These are phyloP conservation scores for Daktulosphaira vitifoliae DNA, from an alignment of 1,140 invertebrate species.

Conservation along the genomic window DNA sequence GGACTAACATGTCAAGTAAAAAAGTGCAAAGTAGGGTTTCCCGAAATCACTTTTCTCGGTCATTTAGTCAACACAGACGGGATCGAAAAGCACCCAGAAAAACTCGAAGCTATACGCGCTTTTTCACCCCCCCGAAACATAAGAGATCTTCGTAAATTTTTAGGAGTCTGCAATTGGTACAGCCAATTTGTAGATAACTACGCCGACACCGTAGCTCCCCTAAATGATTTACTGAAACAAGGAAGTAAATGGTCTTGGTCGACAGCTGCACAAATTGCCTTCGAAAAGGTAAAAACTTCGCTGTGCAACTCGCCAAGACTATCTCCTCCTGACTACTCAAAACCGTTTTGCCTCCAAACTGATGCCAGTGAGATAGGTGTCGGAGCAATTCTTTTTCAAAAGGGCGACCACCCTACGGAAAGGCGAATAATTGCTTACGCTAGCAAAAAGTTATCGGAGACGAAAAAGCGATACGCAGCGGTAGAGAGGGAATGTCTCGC, in stretches of 20 bases:
- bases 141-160: conserved; percentile 35
- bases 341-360: conserved; percentile 40
- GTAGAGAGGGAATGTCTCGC: not conserved
- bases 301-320: conserved; percentile 39
- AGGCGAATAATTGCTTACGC: not conserved
- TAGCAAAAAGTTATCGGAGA: not conserved
- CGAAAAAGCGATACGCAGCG: not conserved
- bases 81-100: not conserved
- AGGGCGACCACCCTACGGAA: not conserved
- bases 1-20: not conserved
- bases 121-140: not conserved
- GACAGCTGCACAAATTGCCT: conserved; percentile 35
- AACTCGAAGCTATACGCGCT: conserved; percentile 1
- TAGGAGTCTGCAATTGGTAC: conserved; percentile 40
- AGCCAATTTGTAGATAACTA: conserved; percentile 38
- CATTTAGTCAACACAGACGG: not conserved
- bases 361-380: conserved; percentile 40
- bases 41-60: not conserved
- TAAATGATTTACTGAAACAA: conserved; percentile 35
- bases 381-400: conserved; percentile 41
- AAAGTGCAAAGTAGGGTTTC: not conserved
- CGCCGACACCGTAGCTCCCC: conserved; percentile 36
- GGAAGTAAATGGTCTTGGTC: conserved; percentile 5
- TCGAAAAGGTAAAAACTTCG: conserved; percentile 39
- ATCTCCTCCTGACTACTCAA: conserved; percentile 38